These are phyloP conservation scores for Mesembrinibis cayennensis DNA, from an alignment of 2,113 vertebrate species.

Conservation along the genomic window DNA sequence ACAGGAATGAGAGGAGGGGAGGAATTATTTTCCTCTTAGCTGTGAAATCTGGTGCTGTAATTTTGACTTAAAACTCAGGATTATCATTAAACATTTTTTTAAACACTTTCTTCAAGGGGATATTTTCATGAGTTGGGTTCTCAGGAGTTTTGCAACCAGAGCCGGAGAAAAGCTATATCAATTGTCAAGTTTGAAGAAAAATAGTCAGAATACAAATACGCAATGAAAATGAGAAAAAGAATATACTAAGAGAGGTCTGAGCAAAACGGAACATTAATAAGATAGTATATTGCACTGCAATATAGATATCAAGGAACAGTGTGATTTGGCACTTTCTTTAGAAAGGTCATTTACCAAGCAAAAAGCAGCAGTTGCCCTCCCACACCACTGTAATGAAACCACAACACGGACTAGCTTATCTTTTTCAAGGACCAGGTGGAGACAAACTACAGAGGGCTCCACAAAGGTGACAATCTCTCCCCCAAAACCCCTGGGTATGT, in stretches of 20 bases:
- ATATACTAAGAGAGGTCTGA: background rate
- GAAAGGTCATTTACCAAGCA: background rate
- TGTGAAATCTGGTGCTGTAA: background rate
- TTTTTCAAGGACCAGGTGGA: background rate
- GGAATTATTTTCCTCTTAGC: background rate
- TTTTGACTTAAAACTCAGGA: background rate
- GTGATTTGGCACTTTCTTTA: background rate
- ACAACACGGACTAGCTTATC: background rate
- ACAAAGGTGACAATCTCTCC: background rate
- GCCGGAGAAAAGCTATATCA: background rate
- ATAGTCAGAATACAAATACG: background rate
- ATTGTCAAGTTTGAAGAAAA: background rate
- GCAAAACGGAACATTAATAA: background rate
- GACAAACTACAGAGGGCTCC: background rate
- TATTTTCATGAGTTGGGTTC: background rate
- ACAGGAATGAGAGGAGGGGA: background rate
- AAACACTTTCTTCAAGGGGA: background rate
- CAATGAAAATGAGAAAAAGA: background rate
- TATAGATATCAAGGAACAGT: background rate
- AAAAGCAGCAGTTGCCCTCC: background rate
- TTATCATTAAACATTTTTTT: background rate
- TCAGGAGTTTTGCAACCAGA: background rate
- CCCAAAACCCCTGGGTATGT: background rate
- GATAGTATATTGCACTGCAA: background rate
- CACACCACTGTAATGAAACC: background rate